Evolutionary conservation across 1,140 invertebrate species (phyloP).

Genomic region (Drosophila mauritiana): DNA sequence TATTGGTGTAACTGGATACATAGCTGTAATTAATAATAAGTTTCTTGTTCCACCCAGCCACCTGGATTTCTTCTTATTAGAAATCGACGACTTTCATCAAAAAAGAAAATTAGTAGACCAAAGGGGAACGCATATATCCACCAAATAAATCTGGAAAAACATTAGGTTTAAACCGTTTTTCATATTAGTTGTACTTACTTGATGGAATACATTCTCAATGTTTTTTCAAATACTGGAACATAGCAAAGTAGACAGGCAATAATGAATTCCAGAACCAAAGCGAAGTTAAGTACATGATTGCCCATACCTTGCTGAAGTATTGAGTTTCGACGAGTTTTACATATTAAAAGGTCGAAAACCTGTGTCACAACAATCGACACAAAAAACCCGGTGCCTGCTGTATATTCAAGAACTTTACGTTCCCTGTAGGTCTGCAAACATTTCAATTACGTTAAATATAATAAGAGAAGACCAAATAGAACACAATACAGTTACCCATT

Average conservation of each 20-base stretch:
- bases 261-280: background rate
- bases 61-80: background rate
- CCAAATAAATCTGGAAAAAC: conserved; percentile 1
- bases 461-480: background rate
- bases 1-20: no score
- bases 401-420: conserved; percentile 2
- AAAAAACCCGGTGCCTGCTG: background rate
- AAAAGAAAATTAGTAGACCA: background rate
- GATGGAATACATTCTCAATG: background rate
- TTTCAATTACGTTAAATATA: background rate
- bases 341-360: background rate
- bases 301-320: background rate
- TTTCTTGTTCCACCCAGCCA: conserved; percentile 1
- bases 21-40: background rate
- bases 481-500: background rate
- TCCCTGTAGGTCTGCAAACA: background rate
- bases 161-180: background rate
- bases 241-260: background rate
- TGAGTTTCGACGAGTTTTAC: conserved; percentile 1
- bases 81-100: background rate
- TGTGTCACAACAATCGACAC: background rate
- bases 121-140: background rate
- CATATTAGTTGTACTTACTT: background rate
- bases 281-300: conserved; percentile 3
- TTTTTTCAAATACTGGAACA: background rate